Percentiles rank a stretch among this genome's conserved stretches.
These are phyloP conservation scores for Ailurus styani DNA, from an alignment of 2,113 vertebrate genomes.

Conservation along the genomic window DNA sequence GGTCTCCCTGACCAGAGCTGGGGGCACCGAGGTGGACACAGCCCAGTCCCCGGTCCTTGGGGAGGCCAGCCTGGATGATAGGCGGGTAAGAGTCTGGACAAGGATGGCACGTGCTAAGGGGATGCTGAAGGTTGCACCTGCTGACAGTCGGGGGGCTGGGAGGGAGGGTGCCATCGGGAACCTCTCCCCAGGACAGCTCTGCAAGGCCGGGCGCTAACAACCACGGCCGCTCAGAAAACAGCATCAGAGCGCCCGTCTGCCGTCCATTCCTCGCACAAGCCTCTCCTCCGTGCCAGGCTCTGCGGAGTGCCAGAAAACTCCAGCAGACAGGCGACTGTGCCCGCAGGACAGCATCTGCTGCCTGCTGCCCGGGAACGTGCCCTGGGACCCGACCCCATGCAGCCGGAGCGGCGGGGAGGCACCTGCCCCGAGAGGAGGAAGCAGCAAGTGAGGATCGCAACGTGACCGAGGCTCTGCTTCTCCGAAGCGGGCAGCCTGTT, in stretches of 20 bases:
- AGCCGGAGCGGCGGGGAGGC: background rate
- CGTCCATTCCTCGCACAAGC: no score
- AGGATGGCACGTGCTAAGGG: rapidly evolving
- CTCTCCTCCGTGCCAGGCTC: rapidly evolving
- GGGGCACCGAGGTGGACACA: background rate
- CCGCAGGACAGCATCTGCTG: rapidly evolving
- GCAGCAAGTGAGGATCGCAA: rapidly evolving
- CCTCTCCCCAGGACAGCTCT: background rate
- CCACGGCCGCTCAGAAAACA: rapidly evolving
- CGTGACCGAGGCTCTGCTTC: rapidly evolving
- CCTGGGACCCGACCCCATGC: background rate
- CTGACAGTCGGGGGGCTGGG: rapidly evolving
- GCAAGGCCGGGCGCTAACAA: background rate
- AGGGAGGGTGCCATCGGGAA: rapidly evolving
- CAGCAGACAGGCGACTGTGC: rapidly evolving
- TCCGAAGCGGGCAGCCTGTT: rapidly evolving
- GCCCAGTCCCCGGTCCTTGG: background rate
- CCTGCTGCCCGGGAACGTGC: background rate
- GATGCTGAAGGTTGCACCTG: rapidly evolving
- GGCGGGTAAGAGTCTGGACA: background rate
- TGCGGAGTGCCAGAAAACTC: rapidly evolving
- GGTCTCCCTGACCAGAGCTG: rapidly evolving
- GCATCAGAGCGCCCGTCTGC: background rate
- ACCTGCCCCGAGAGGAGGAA: no score
- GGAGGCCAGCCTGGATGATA: background rate